Percentiles rank a stretch among this genome's conserved stretches.
These are phyloP conservation scores for Tyto alba DNA, from an alignment of 2,113 vertebrate genomes.

Conservation along the genomic window DNA sequence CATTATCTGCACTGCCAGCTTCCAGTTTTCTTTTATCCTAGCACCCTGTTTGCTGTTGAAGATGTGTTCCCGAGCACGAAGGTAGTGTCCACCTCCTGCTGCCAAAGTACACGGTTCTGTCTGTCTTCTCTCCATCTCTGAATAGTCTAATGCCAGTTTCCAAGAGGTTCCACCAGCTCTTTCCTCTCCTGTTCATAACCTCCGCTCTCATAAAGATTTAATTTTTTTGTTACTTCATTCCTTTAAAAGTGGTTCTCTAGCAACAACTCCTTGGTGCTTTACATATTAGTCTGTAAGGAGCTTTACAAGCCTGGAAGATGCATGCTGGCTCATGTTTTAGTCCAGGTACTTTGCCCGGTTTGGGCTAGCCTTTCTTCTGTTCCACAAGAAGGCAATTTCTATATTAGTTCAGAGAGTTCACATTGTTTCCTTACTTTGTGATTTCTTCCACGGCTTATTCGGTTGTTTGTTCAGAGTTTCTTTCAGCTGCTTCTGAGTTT, in stretches of 20 bases:
- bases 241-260: not conserved
- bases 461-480: slow-evolving; percentile 80
- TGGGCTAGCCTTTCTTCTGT: slow-evolving; percentile 44
- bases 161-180: slow-evolving; percentile 37
- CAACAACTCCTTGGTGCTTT: slow-evolving; percentile 49
- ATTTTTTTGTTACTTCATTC: not conserved
- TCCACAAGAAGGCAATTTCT: slow-evolving; percentile 57
- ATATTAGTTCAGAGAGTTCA: slow-evolving; percentile 56
- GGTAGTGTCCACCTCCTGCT: not conserved
- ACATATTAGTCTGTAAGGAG: slow-evolving; percentile 20
- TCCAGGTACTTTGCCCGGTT: slow-evolving; percentile 28
- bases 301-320: slow-evolving; percentile 24
- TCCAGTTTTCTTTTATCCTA: not conserved
- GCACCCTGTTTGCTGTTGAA: not conserved
- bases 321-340: slow-evolving; percentile 21
- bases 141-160: slow-evolving; percentile 13
- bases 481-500: slow-evolving; percentile 83
- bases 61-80: not conserved
- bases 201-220: not conserved
- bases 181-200: slow-evolving; percentile 23
- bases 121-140: slow-evolving; percentile 54
- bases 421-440: slow-evolving; percentile 76
- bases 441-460: slow-evolving; percentile 81
- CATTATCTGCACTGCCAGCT: not conserved
- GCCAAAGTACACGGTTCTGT: not conserved